Percentiles rank a stretch among this genome's conserved stretches.
Evolutionary conservation across 53 echinoderm and acorn worm genomes (phyloP).

Genomic region (Astropecten irregularis): DNA sequence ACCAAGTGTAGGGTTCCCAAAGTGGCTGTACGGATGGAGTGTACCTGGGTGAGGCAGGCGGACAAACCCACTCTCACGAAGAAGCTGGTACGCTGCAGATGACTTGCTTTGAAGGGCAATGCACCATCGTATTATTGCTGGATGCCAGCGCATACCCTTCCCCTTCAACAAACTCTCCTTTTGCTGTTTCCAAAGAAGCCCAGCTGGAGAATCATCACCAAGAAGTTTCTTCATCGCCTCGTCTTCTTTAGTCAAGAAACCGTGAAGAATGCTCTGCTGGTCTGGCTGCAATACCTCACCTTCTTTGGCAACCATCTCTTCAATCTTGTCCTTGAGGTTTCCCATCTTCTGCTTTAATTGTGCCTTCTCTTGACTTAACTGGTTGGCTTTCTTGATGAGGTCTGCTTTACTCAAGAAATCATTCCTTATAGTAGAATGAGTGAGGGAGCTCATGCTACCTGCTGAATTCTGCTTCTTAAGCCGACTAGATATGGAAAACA

Average conservation of each 20-base stretch:
- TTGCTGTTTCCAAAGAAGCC: conserved; percentile 62
- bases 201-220: conserved; percentile 12
- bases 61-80: conserved; percentile 32
- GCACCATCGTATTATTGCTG: conserved; percentile 57
- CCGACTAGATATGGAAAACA: neutral
- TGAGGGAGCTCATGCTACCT: neutral
- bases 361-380: neutral
- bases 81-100: conserved; percentile 24
- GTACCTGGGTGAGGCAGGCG: conserved; percentile 21
- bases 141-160: conserved; percentile 62
- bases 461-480: neutral
- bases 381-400: neutral
- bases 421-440: neutral
- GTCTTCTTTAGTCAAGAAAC: neutral
- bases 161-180: neutral
- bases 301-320: neutral
- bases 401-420: neutral
- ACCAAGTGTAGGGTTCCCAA: conserved; percentile 33
- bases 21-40: conserved; percentile 48
- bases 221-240: neutral
- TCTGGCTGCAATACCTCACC: neutral
- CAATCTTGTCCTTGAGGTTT: neutral
- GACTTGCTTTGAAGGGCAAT: conserved; percentile 48
- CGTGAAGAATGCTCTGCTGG: neutral
- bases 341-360: neutral